A percentile compares a stretch with the other conserved stretches of the same genome.
phyloP scores from a whole-genome alignment of 2,888 invertebrate species.

The Hedya salicella region DNA sequence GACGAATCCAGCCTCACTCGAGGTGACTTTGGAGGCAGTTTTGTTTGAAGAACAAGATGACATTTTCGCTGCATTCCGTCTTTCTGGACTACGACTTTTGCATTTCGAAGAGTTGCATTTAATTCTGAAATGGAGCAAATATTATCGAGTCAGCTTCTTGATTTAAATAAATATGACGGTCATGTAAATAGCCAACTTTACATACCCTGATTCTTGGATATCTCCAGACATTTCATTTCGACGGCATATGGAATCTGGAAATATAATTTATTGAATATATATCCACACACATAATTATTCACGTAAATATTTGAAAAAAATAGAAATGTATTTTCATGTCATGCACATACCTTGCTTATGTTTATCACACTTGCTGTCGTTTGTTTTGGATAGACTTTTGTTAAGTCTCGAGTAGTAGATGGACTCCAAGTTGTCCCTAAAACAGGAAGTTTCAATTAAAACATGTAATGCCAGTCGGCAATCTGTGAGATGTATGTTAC shows the following conservation, averaged over 20 bases:
- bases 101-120: constrained; percentile 19
- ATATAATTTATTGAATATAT: not conserved
- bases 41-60: constrained; percentile 66
- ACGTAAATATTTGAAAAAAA: not conserved
- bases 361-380: constrained; percentile 13
- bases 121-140: constrained; percentile 17
- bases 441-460: constrained; percentile 31
- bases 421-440: constrained; percentile 70
- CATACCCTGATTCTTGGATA: constrained; percentile 23
- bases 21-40: constrained; percentile 55
- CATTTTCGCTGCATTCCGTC: constrained; percentile 55
- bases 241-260: constrained; percentile 7
- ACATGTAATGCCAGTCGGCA: constrained; percentile 12
- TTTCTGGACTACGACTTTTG: constrained; percentile 31
- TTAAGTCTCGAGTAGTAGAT: constrained; percentile 54
- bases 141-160: not conserved
- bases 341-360: constrained; percentile 16
- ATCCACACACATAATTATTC: no score
- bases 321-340: no score
- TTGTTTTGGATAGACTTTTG: not conserved
- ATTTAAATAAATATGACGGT: not conserved
- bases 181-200: not conserved
- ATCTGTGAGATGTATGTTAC: no score
- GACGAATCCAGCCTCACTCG: constrained; percentile 60
- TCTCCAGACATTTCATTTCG: not conserved